These are phyloP conservation scores for Amorpha juglandis DNA, from an alignment of 2,888 invertebrate species.

Conservation along the genomic window DNA sequence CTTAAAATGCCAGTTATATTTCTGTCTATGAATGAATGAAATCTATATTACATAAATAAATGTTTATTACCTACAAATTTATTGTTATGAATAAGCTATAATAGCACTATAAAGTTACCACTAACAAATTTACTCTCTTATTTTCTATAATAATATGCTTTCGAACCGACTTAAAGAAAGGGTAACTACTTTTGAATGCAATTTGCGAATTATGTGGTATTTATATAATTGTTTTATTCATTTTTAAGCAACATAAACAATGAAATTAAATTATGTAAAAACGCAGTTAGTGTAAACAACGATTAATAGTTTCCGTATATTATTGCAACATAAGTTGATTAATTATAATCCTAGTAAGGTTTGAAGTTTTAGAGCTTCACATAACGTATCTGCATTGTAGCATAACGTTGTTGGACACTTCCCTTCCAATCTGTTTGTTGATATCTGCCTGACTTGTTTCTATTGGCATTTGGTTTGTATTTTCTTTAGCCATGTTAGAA, in stretches of 20 bases:
- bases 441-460: background rate
- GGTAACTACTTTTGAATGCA: background rate
- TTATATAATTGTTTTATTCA: background rate
- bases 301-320: background rate
- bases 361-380: background rate
- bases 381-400: background rate
- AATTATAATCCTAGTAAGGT: no score
- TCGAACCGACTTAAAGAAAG: background rate
- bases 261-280: background rate
- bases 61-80: conserved; percentile 4
- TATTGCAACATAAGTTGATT: background rate
- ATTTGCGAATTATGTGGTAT: background rate
- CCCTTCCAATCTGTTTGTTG: background rate
- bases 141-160: conserved; percentile 25
- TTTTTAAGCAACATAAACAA: background rate
- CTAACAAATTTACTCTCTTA: conserved; percentile 44
- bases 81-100: conserved; percentile 27
- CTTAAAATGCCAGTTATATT: background rate
- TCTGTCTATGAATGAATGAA: background rate
- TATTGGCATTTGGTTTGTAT: background rate
- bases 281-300: background rate
- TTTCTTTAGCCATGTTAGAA: background rate
- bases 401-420: no score
- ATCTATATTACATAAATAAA: no score
- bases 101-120: conserved; percentile 47